Base-by-base conservation (phyloP, 2,888 invertebrate genomes). In the Amiota mariae region DNA sequence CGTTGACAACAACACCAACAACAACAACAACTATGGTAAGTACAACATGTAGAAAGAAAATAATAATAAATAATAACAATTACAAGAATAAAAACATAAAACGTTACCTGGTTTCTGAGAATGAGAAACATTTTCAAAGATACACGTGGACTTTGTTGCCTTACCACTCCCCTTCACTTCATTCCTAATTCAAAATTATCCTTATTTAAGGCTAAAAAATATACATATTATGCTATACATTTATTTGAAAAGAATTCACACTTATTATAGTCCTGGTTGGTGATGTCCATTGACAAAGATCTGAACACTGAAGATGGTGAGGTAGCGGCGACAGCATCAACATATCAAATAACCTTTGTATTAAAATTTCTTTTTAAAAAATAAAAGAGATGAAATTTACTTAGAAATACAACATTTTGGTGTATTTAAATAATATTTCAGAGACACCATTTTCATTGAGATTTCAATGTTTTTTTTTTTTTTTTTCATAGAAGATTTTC, bases 321-420 rank as follows among this genome's bases (percentile, higher is more conserved):
- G 24, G 24, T 24, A n/a, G n/a, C 3, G 3, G 18, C 18, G 9
- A 18, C 10, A 57, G 57, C 20, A 57, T 15, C 15, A 51, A 59
- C 46, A 15, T 56, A 11, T 71, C 46, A 51, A 63, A 59, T 68
- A 57, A 64, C 57, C 36, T 24, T 68, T 51, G 46, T 63, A 20
- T 71, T 51, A 57, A 59, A 20, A 59, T 59, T 59, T 59, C 59
- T 20, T 59, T 59, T 12, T 20, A n/a, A n/a, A n/a, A n/a, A n/a
- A n/a, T n/a, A n/a, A n/a, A n/a, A n/a, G n/a, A n/a, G 15, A 57
- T 18, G 20, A 59, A 4, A 18, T 20, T 36, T 36, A 36, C 36
- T 36, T 6, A 36, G 36, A 36, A 36, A 36, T 36, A 6, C 36
- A 36, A 36, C 36, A 36, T 6, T 36, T 36, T 36, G 6, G 36